Evolutionary conservation across 2,888 invertebrate genomes (phyloP).

Genomic region (Cryptus armator): DNA sequence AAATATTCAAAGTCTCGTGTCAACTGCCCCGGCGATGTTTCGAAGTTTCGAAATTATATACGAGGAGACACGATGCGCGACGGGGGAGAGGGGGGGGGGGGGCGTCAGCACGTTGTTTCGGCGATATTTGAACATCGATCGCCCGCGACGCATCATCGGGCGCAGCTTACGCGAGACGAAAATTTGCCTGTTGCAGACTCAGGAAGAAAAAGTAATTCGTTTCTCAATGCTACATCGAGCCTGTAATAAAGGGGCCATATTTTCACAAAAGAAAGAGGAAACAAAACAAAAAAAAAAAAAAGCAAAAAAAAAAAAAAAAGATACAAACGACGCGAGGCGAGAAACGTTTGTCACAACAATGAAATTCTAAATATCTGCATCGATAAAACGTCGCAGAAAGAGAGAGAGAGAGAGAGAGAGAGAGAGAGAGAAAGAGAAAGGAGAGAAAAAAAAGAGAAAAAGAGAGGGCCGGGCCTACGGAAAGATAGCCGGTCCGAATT

Average conservation of each 20-base stretch:
- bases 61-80: too few relatives aligned
- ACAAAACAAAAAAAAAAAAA: slow-evolving; percentile 65
- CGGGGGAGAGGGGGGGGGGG: too few relatives aligned
- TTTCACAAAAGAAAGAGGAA: slow-evolving; percentile 78
- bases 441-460: slow-evolving; percentile 46
- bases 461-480: slow-evolving; percentile 51
- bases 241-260: slow-evolving; percentile 84
- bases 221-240: slow-evolving; percentile 80
- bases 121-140: neutral
- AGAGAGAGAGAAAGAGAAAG: slow-evolving; percentile 61
- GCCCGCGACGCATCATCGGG: slow-evolving; percentile 7
- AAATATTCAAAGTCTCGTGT: slow-evolving; percentile 73
- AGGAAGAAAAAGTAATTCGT: slow-evolving; percentile 75
- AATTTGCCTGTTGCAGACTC: slow-evolving; percentile 82
- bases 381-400: slow-evolving; percentile 76
- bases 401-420: slow-evolving; percentile 70
- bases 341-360: slow-evolving; percentile 76
- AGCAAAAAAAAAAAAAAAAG: slow-evolving; percentile 65
- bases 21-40: slow-evolving; percentile 62
- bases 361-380: slow-evolving; percentile 84
- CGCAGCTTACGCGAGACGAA: slow-evolving; percentile 68
- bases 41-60: neutral
- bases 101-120: neutral
- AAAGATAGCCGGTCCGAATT: slow-evolving; percentile 78
- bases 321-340: slow-evolving; percentile 68